phyloP scores from a whole-genome alignment of 2,888 invertebrate species.

The Diachrysia chrysitis region DNA sequence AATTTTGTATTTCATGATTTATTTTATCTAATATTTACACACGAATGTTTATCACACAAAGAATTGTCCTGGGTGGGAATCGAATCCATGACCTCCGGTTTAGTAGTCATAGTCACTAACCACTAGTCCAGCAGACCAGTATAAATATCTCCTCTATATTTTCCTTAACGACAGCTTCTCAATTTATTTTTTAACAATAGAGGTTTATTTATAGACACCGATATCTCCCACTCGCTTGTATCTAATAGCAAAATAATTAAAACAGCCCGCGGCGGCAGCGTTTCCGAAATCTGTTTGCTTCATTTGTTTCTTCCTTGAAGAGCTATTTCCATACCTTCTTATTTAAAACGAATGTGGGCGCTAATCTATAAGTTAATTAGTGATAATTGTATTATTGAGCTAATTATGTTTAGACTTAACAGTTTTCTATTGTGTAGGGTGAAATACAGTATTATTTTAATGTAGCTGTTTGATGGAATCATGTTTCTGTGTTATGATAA shows the following conservation, averaged over 20 bases:
- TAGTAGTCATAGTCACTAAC: no score
- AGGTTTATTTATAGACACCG: background rate
- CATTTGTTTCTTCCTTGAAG: background rate
- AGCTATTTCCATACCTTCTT: background rate
- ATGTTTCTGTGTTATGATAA: no score
- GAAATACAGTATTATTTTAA: no score
- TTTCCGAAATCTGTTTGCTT: background rate
- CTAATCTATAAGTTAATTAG: conserved; percentile 46
- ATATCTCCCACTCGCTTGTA: background rate
- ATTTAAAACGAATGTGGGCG: conserved; percentile 5
- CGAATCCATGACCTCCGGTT: no score
- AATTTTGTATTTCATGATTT: no score
- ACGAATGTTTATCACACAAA: no score
- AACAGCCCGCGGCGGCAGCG: background rate
- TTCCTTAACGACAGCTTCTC: no score
- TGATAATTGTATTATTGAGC: conserved; percentile 40
- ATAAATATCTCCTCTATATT: no score
- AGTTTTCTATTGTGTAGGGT: background rate
- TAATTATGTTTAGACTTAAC: conserved; percentile 3
- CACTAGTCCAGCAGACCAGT: no score
- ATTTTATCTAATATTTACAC: no score
- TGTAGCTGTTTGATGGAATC: no score
- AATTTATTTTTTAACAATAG: background rate
- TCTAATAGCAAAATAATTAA: background rate
- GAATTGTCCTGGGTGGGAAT: no score